Evolutionary conservation across 2,113 vertebrate genomes (phyloP).

Genomic region (Corydoras maculifer): DNA sequence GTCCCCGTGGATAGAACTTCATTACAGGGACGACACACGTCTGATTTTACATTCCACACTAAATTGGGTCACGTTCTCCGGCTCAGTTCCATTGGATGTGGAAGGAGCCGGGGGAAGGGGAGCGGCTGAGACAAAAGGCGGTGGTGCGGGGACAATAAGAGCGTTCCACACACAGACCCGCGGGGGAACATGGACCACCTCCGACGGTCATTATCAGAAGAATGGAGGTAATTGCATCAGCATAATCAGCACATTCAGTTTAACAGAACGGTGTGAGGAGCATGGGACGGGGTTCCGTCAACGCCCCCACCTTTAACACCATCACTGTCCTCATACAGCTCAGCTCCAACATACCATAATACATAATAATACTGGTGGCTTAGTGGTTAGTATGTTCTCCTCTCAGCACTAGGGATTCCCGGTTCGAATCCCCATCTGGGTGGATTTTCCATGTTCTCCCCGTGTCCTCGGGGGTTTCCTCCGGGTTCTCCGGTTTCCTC

Average conservation of each 20-base stretch:
- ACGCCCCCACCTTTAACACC: background rate
- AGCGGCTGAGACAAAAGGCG: slow-evolving; percentile 3
- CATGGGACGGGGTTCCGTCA: background rate
- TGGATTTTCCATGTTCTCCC: too few species aligned
- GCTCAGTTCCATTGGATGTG: background rate
- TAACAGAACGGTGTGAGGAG: background rate
- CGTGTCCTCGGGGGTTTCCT: too few species aligned
- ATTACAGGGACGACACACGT: too few species aligned
- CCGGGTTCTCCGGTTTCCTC: too few species aligned
- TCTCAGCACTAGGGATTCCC: too few species aligned
- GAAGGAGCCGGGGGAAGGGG: slow-evolving; percentile 17
- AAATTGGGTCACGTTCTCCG: background rate
- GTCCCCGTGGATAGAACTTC: too few species aligned
- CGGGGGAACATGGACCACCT: slow-evolving; percentile 32
- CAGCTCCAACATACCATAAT: too few species aligned
- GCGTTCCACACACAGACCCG: slow-evolving; percentile 28
- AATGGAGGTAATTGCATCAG: slow-evolving; percentile 42
- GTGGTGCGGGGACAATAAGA: background rate
- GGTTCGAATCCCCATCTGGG: too few species aligned
- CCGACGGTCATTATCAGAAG: slow-evolving; percentile 33
- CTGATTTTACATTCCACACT: too few species aligned
- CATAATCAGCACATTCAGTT: slow-evolving; percentile 12
- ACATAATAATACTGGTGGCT: too few species aligned
- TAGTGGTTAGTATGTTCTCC: too few species aligned
- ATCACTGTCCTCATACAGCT: background rate